A percentile compares a stretch with the other conserved stretches of the same genome.
Evolutionary conservation across 2,113 vertebrate genomes (phyloP).

Genomic region (Phycodurus eques): DNA sequence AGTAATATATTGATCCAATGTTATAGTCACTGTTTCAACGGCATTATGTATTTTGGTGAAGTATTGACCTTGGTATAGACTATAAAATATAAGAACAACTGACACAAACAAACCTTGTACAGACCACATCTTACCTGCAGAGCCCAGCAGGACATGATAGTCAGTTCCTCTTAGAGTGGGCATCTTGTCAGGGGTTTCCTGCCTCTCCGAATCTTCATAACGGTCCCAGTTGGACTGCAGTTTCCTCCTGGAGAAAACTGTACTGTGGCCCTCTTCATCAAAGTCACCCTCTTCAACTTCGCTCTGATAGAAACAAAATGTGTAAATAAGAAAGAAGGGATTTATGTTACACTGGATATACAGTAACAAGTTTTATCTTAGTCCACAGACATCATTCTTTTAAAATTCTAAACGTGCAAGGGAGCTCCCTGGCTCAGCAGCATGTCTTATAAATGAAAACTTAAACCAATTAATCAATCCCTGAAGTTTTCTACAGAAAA

Average conservation of each 20-base stretch:
- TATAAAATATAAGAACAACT: neutral
- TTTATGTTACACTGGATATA: neutral
- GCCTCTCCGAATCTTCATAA: constrained; percentile 79
- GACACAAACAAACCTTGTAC: neutral
- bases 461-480: no score
- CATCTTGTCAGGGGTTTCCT: constrained; percentile 55
- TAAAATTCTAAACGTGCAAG: no score
- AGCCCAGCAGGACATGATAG: constrained; percentile 82
- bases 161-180: constrained; percentile 84
- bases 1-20: neutral
- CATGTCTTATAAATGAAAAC: neutral
- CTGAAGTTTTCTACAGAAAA: no score
- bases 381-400: no score
- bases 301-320: constrained; percentile 32
- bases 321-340: neutral
- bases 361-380: neutral
- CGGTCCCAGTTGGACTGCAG: constrained; percentile 89
- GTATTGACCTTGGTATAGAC: neutral
- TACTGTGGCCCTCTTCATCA: constrained; percentile 66
- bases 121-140: constrained; percentile 75
- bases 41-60: neutral
- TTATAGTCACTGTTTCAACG: neutral
- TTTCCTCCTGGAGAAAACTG: constrained; percentile 83
- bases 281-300: constrained; percentile 63
- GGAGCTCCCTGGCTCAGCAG: no score